Evolutionary conservation across 1,140 invertebrate species (phyloP).

Genomic region (Asbolus verrucosus): DNA sequence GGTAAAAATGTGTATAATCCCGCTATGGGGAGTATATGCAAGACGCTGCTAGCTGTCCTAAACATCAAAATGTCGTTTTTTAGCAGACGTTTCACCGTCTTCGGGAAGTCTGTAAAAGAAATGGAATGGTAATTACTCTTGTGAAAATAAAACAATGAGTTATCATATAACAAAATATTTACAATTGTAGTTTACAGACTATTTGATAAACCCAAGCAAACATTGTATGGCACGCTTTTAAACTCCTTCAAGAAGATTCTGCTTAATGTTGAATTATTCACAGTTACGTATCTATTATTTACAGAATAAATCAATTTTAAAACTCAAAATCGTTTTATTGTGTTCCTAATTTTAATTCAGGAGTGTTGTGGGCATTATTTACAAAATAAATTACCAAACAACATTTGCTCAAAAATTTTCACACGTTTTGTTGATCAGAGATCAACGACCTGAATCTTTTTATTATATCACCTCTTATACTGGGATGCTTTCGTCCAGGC

Average conservation of each 20-base stretch:
- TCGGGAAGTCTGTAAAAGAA: constrained; percentile 81
- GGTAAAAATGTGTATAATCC: constrained; percentile 94
- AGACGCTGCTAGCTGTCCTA: constrained; percentile 87
- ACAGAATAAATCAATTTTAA: not conserved
- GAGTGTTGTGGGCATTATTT: constrained; percentile 13
- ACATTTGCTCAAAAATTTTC: constrained; percentile 34
- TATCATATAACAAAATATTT: not conserved
- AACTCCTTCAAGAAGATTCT: too few relatives aligned
- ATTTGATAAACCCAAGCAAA: too few relatives aligned
- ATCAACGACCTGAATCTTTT: constrained; percentile 40
- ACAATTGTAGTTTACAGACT: not conserved
- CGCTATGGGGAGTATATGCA: constrained; percentile 90
- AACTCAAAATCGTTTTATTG: too few relatives aligned
- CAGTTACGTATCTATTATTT: too few relatives aligned
- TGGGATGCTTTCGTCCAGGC: constrained; percentile 70
- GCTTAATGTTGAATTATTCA: too few relatives aligned
- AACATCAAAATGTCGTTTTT: constrained; percentile 93
- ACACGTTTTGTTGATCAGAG: constrained; percentile 24
- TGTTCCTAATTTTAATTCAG: too few relatives aligned
- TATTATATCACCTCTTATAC: constrained; percentile 65
- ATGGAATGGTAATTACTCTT: not conserved
- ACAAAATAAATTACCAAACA: constrained; percentile 10
- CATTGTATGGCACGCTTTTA: not conserved
- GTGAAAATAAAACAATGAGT: not conserved
- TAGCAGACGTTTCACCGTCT: constrained; percentile 85